Base-by-base conservation (phyloP, 2,113 vertebrate species). In the Otocyon megalotis region DNA sequence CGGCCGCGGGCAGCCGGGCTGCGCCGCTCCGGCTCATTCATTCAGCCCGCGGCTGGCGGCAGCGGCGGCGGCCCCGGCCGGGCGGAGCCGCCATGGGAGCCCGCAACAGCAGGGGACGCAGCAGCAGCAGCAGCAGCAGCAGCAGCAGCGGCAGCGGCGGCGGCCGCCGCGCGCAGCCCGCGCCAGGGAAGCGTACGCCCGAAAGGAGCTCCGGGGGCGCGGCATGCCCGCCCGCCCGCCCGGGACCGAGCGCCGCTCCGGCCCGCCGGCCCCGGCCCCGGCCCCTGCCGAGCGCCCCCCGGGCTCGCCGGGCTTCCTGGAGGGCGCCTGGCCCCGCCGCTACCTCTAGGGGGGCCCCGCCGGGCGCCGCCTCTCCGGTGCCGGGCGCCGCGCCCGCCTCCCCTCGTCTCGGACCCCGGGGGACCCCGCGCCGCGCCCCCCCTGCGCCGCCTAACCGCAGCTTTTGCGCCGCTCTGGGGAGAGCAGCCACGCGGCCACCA, bases 1-100 rank as follows among this genome's bases (percentile, higher is more conserved):
- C 96, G 97, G 89, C 98, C 94, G 91, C 94, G 88, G 97, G 94
- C 98, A 96, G 97, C 98, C 97, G 95, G 95, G 97, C 97, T 98
- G 84, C 92, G 93, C 97, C 63, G 85, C 97, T 98, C 96, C 97
- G 67, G 97, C 98, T 98, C 96, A 98, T 92, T 98, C 98, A 98
- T 98, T 98, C 97, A 98, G 97, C 67, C 98, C 96, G 97, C 96
- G 91, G 96, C 95, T 96, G 94, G 97, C 98, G 63, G 96, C 98
- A 96, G 96, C 93, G 95, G 96, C 95, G 94, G 93, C 95, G 77
- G 96, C 94, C 90, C 94, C 96, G 88, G 94, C 97, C 97, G 90
- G 97, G 97, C 86, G 97, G 97, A 94, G 97, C 97, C 97, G 97
- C 97, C 98, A 98, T 98, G 97, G 97, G 92, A 97, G 97, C 97